Conservation (phyloP, 2,113 vertebrate genomes). For the Myotis lucifugus region DNA sequence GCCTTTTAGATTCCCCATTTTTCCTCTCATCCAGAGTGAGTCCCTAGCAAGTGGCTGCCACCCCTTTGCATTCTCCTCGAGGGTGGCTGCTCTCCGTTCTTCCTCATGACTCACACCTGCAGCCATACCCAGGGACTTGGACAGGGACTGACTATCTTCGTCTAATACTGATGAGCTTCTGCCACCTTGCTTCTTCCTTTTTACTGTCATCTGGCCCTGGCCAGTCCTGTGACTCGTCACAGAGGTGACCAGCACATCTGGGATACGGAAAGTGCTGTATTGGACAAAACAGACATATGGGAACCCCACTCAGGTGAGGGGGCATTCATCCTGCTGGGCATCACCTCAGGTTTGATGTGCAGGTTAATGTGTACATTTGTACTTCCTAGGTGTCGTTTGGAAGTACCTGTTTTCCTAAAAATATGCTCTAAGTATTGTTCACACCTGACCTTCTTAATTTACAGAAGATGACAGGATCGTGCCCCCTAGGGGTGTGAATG, state of each 20-base stretch:
- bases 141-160: too few species aligned
- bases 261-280: background rate
- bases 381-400: background rate
- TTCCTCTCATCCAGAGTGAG: background rate
- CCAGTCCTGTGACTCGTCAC: background rate
- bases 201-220: background rate
- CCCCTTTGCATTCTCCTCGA: background rate
- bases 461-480: background rate
- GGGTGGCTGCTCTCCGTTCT: background rate
- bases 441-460: slow-evolving; percentile 28
- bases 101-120: background rate
- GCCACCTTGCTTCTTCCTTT: background rate
- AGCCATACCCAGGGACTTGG: too few species aligned
- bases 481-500: background rate
- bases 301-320: background rate
- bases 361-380: background rate
- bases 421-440: background rate
- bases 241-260: background rate
- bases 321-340: background rate
- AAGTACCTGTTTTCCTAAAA: slow-evolving; percentile 30
- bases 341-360: background rate
- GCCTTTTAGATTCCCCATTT: background rate
- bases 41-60: background rate
- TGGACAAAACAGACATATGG: background rate
- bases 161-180: background rate